These are phyloP conservation scores for Sinocyclocheilus maitianheensis DNA, from an alignment of 2,113 vertebrate genomes.

Conservation along the genomic window DNA sequence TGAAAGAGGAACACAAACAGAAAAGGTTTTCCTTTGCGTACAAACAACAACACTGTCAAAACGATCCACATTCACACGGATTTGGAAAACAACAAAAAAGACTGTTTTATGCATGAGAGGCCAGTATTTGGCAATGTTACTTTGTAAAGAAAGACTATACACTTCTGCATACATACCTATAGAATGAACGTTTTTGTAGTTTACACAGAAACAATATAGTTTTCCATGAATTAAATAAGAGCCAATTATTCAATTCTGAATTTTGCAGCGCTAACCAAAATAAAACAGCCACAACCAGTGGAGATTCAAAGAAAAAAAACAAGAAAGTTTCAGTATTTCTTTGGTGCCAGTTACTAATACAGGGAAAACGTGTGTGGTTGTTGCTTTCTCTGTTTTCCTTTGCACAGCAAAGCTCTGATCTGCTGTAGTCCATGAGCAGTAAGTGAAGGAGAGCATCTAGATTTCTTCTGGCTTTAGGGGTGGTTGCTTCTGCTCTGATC, in stretches of 20 bases:
- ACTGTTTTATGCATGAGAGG: too few species aligned
- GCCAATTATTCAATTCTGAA: background rate
- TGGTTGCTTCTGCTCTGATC: background rate
- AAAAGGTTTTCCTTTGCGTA: too few species aligned
- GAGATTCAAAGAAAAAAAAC: background rate
- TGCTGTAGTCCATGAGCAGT: background rate
- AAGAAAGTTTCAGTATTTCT: background rate
- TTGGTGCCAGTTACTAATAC: background rate
- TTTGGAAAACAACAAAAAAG: too few species aligned
- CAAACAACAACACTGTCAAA: too few species aligned
- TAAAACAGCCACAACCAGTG: background rate
- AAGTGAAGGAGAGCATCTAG: background rate
- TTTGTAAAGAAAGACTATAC: too few species aligned
- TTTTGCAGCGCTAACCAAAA: background rate
- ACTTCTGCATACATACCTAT: too few species aligned
- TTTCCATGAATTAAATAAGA: background rate
- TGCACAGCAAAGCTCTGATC: constrained; percentile 17
- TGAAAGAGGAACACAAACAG: background rate
- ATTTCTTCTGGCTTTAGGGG: background rate
- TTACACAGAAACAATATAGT: background rate
- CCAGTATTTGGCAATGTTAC: too few species aligned
- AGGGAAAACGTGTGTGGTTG: background rate
- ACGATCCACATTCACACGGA: too few species aligned
- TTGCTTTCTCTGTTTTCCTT: constrained; percentile 8
- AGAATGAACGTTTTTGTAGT: background rate